These are phyloP conservation scores for Drosophila putrida DNA, from an alignment of 2,888 invertebrate genomes.

Conservation along the genomic window DNA sequence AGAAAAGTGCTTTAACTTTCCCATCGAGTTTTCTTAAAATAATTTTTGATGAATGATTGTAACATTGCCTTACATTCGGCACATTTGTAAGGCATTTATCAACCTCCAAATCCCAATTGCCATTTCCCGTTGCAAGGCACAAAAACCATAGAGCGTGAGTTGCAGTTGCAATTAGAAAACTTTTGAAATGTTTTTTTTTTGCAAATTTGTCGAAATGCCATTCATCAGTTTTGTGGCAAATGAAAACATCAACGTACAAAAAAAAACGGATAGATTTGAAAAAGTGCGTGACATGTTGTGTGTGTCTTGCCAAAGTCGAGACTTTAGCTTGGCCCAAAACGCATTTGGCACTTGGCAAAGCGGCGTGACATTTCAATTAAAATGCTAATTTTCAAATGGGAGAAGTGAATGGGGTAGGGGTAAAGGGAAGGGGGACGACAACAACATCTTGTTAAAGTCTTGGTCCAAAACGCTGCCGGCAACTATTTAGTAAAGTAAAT, in stretches of 20 bases:
- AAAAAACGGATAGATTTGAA: conserved; percentile 46
- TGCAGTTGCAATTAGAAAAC: conserved; percentile 47
- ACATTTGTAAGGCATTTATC: conserved; percentile 36
- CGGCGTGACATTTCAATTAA: conserved; percentile 83
- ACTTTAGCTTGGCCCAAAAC: conserved; percentile 37
- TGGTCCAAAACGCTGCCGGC: conserved; percentile 59
- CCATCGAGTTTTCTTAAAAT: conserved; percentile 10
- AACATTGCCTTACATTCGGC: conserved; percentile 26
- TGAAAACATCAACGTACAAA: conserved; percentile 61
- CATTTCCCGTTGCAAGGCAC: conserved; percentile 15
- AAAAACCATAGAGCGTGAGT: conserved; percentile 19
- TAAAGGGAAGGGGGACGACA: conserved; percentile 1
- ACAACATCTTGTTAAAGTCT: conserved; percentile 66
- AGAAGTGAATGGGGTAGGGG: conserved; percentile 21
- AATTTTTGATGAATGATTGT: conserved; percentile 30
- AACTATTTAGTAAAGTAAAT: conserved; percentile 78
- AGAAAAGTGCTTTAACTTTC: background rate
- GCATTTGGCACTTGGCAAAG: conserved; percentile 68
- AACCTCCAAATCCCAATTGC: conserved; percentile 17
- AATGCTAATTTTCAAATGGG: conserved; percentile 76
- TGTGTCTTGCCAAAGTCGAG: conserved; percentile 25
- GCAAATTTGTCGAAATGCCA: conserved; percentile 50
- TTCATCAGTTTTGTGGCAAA: conserved; percentile 63
- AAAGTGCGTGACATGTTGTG: conserved; percentile 71
- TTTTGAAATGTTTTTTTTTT: conserved; percentile 29